Evolutionary conservation across 2,113 vertebrate genomes (phyloP), one percentile per base, ranked within the genome.

Genomic region (Heteronetta atricapilla): DNA sequence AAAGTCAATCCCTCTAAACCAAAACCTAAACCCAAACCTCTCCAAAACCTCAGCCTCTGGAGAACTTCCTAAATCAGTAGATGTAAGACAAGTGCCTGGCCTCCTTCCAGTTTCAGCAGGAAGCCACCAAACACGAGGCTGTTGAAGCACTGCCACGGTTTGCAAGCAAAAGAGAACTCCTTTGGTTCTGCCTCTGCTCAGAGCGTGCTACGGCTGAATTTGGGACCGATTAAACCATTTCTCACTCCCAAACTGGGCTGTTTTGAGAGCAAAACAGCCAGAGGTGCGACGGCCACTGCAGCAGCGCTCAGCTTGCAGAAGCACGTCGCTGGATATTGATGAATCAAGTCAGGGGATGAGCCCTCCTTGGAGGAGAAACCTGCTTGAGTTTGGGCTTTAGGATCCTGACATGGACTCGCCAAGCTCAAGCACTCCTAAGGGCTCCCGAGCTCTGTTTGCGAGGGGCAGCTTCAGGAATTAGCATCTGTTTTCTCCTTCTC

Each of bases 281-380:
- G 48, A 5, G 10, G 14, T 12, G 7, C 50, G 50, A 44, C 4
- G 7, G 55, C 59, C 38, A 31, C 28, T 2, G 0, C 5, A 33
- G 42, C 36, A 3, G 6, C 2, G 6, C 0, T 42, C 19, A 4
- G 8, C 29, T 68, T 64, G 26, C 46, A 22, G 44, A 21, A 68
- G 70, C 16, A 33, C 1, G 0, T 28, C 13, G 16, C 17, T 53
- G 20, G 29, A 21, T 3, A 2, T 7, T 82, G 59, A 28, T 75
- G 56, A 13, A 40, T 25, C 7, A 8, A 80, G 40, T 10, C 31
- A 69, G 17, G 8, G 28, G 14, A 76, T 16, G 40, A 92, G 60
- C 22, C 42, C 38, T 67, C 11, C 69, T 75, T 38, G n/a, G 70
- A 84, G 92, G 18, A 56, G 23, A 75, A 89, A 42, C 14, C 58